Base-by-base conservation (phyloP, 2,888 invertebrate genomes). In the Prosapia bicincta region DNA sequence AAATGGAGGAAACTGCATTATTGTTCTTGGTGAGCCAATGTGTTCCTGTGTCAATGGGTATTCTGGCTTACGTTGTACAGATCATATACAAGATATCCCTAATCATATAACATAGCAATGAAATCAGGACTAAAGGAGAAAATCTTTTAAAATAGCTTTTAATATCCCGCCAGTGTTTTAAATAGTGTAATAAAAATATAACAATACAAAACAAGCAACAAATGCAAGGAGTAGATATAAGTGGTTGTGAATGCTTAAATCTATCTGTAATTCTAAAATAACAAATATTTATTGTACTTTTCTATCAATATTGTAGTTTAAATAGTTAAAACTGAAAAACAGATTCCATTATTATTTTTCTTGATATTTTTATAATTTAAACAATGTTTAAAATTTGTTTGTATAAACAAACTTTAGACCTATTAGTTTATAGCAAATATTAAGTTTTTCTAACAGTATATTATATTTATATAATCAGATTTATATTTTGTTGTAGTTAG, bases 11-110 rank as follows among this genome's bases (percentile, higher is more conserved):
- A 69, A 38, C 7, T 76, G 76, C 26, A 38, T 71, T 24, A 30
- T 76, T 26, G 68, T 76, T 26, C 76, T 76, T n/a, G 76, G 69
- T 24, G 67, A 71, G n/a, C 76, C 72, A 10, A 26, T 72, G 24
- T 76, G 76, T 66, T 69, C 71, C 26, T 76, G 76, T 28, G 32
- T 65, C 7, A 20, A 68, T 9, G 76, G 76, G 65, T 67, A 30
- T 24, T 67, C 76, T 3, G 76, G 72, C 3, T 66, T 69, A 5
- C 54, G 30, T 30, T 76, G 76, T 72, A 69, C 69, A 0, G 72
- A 72, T 30, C 66, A 26, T 23, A 15, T 66, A 25, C 26, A 65
- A 20, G 72, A 72, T 20, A 72, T 54, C n/a, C 54, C 66, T 7
- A 72, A 72, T 24, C 25, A 66, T 5, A 66, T 72, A 26, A 66